These are phyloP conservation scores for Epiblema foenella DNA, from an alignment of 2,888 invertebrate genomes.

Conservation along the genomic window DNA sequence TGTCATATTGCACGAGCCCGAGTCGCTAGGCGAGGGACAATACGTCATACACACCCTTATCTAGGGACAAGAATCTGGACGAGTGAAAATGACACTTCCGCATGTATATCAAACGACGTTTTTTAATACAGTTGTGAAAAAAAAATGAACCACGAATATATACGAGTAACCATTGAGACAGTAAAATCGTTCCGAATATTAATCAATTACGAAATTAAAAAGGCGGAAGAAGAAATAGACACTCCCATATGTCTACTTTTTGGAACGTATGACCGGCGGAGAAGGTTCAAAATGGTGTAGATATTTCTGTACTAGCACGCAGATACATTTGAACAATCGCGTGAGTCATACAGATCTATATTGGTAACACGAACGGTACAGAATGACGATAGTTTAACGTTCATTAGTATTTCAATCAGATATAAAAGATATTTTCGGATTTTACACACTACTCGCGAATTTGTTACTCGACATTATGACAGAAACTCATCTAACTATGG, in stretches of 20 bases:
- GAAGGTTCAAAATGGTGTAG: conserved; percentile 3
- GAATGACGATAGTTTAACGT: conserved; percentile 9
- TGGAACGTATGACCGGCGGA: background rate
- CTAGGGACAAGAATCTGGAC: no score
- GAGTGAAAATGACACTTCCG: no score
- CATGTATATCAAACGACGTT: no score
- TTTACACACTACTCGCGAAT: background rate
- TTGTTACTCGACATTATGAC: background rate
- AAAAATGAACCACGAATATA: background rate
- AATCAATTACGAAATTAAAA: conserved; percentile 46
- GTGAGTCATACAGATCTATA: conserved; percentile 56
- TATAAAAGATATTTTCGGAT: conserved; percentile 12
- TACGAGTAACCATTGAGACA: conserved; percentile 23
- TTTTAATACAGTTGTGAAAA: no score
- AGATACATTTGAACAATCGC: conserved; percentile 52
- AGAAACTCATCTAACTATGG: background rate
- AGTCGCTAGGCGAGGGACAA: no score
- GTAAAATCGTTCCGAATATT: conserved; percentile 30
- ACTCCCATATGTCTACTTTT: background rate
- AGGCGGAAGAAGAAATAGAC: conserved; percentile 44
- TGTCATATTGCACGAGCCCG: no score
- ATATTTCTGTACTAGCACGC: background rate
- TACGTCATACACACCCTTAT: no score
- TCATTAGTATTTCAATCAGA: conserved; percentile 24
- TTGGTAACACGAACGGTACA: conserved; percentile 45